Conservation (phyloP, 2,797 vertebrate genomes). For the Enteromius unitaeniatus region DNA sequence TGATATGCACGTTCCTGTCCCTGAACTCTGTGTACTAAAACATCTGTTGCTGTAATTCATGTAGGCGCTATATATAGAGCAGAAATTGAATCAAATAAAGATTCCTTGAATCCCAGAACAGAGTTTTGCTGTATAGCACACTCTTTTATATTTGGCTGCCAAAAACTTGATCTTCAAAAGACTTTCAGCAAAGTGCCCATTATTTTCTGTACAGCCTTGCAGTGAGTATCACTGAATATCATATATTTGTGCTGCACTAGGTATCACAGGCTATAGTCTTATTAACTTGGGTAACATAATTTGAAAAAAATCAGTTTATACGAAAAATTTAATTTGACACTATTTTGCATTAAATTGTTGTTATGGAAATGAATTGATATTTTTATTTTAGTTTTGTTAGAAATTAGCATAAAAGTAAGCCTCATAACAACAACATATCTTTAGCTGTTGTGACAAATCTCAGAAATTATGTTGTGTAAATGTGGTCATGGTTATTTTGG, state of each 20-base stretch:
- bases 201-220: not conserved
- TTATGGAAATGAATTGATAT: not conserved
- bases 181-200: conserved; percentile 14
- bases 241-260: not conserved
- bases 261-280: not conserved
- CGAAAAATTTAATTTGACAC: not conserved
- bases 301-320: not conserved
- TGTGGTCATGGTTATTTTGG: conserved; percentile 28
- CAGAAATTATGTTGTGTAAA: conserved; percentile 16
- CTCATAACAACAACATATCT: not conserved
- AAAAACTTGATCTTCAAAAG: conserved; percentile 71
- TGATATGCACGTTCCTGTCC: conserved; percentile 51
- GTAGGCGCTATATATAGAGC: conserved; percentile 82
- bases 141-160: conserved; percentile 62
- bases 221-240: not conserved
- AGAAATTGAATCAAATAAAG: conserved; percentile 79
- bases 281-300: not conserved
- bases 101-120: conserved; percentile 53
- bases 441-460: conserved; percentile 4
- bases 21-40: conserved; percentile 70
- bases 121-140: conserved; percentile 68
- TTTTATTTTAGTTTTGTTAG: not conserved
- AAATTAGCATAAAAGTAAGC: not conserved
- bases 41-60: conserved; percentile 82
- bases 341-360: not conserved